phyloP scores from a whole-genome alignment of 2,797 vertebrate species.

The Rallus crepitans region DNA sequence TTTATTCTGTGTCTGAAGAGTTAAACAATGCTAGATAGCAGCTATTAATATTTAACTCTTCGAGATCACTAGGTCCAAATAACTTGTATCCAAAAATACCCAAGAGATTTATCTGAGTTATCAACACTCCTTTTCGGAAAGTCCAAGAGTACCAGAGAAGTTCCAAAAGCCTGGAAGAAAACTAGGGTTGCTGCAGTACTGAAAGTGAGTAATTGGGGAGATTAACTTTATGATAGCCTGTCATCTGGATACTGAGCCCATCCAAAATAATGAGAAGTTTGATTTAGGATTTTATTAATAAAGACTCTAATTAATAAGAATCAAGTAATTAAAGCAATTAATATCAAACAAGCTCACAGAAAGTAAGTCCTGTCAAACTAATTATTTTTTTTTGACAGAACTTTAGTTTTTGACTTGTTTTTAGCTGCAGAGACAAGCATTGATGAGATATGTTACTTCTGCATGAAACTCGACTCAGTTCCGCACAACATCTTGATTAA shows the following conservation, averaged over 20 bases:
- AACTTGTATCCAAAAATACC: rapidly evolving
- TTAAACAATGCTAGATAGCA: neutral
- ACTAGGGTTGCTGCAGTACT: neutral
- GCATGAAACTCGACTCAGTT: neutral
- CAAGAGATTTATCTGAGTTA: neutral
- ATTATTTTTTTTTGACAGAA: constrained; percentile 45
- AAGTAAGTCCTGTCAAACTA: constrained; percentile 65
- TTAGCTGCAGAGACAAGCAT: constrained; percentile 14
- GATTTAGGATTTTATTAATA: constrained; percentile 50
- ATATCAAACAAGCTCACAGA: constrained; percentile 56
- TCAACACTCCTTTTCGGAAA: neutral
- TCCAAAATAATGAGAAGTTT: constrained; percentile 44
- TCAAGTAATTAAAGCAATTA: constrained; percentile 67
- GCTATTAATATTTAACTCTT: neutral
- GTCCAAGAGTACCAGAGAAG: neutral
- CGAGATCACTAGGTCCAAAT: neutral
- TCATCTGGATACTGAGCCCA: constrained; percentile 34
- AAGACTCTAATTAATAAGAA: constrained; percentile 62
- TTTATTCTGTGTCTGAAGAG: neutral
- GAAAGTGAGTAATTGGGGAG: constrained; percentile 13
- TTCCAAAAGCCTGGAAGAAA: constrained; percentile 20
- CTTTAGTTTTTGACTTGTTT: constrained; percentile 26
- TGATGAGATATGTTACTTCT: neutral
- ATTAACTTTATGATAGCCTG: constrained; percentile 45
- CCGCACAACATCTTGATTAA: neutral